Evolutionary conservation across 1,140 invertebrate genomes (phyloP).

Genomic region (Eueides isabella): DNA sequence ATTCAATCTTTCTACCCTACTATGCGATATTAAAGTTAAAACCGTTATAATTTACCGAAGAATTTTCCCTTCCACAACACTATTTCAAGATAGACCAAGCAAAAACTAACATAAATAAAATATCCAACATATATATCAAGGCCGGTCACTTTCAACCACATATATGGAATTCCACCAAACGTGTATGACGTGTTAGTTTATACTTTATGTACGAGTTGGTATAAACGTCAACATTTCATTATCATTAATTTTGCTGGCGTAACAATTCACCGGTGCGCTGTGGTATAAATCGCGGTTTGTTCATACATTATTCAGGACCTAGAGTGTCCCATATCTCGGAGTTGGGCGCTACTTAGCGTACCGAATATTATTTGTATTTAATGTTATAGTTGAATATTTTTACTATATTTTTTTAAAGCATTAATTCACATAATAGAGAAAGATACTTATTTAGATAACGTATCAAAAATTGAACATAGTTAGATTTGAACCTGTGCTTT

Average conservation of each 20-base stretch:
- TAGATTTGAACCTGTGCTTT: no score
- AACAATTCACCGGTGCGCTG: constrained; percentile 38
- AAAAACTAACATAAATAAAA: background rate
- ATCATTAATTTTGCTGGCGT: constrained; percentile 50
- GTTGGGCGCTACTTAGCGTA: constrained; percentile 46
- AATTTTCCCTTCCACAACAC: background rate
- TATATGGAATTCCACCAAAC: constrained; percentile 21
- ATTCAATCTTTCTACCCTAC: no score
- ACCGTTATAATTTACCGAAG: no score
- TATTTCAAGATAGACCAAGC: background rate
- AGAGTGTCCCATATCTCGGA: constrained; percentile 58
- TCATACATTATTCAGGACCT: constrained; percentile 65
- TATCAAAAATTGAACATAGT: no score
- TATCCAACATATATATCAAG: background rate
- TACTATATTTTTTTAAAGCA: no score
- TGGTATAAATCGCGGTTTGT: constrained; percentile 54
- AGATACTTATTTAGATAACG: no score
- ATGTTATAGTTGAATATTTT: background rate
- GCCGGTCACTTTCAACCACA: background rate
- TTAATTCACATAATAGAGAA: no score
- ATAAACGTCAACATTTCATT: constrained; percentile 47
- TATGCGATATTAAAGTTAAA: no score
- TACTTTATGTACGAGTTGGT: constrained; percentile 16
- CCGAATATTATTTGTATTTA: constrained; percentile 28
- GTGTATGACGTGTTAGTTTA: constrained; percentile 42